phyloP scores from a whole-genome alignment of 1,140 invertebrate species.

The Planococcus citri region DNA sequence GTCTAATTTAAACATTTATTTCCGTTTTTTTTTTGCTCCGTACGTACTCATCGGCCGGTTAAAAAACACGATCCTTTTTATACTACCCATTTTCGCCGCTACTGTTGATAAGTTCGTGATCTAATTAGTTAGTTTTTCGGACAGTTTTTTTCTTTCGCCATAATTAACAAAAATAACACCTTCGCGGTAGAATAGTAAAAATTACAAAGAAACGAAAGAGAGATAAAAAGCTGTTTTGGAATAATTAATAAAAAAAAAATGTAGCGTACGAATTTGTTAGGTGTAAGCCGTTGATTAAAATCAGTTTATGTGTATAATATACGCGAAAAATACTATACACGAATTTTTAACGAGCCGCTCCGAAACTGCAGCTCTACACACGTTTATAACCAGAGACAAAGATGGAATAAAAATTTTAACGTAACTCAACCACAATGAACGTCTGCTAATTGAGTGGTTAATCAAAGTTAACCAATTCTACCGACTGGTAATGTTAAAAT shows the following conservation, averaged over 20 bases:
- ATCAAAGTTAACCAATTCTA: not conserved
- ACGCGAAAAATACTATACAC: not conserved
- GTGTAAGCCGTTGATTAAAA: not conserved
- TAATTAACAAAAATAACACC: slow-evolving; percentile 8
- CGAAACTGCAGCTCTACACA: too few relatives aligned
- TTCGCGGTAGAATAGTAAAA: slow-evolving; percentile 1
- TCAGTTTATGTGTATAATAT: slow-evolving; percentile 5
- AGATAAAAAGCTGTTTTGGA: not conserved
- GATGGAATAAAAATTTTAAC: not conserved
- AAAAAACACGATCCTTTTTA: slow-evolving; percentile 7
- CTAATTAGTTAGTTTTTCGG: slow-evolving; percentile 7
- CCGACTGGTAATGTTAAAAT: not conserved
- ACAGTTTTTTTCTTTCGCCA: not conserved
- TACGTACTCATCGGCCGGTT: not conserved
- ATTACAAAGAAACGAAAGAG: not conserved
- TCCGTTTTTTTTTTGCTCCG: not conserved
- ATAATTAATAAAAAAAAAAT: slow-evolving; percentile 4
- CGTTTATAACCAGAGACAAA: not conserved
- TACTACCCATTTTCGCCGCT: not conserved
- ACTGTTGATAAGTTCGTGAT: slow-evolving; percentile 3
- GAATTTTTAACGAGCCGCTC: slow-evolving; percentile 4
- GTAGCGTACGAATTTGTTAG: slow-evolving; percentile 1
- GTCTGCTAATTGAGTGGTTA: slow-evolving; percentile 1
- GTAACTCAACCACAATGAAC: not conserved
- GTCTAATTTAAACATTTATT: slow-evolving; percentile 8